These are phyloP conservation scores for Capitella teleta DNA, from an alignment of 1,140 invertebrate species.

Conservation along the genomic window DNA sequence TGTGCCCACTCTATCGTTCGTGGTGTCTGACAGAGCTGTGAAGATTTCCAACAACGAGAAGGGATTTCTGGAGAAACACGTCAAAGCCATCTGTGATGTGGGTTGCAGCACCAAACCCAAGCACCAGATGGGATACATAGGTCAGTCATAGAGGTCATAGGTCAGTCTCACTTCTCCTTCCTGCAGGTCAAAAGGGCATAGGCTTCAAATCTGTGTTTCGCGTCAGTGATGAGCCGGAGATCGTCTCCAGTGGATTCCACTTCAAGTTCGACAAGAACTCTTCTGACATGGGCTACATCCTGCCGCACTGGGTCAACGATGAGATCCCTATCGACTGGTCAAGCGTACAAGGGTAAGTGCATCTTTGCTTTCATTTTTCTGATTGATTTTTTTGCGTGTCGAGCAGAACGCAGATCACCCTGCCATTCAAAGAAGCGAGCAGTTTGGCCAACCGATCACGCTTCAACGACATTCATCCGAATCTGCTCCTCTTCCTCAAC, in stretches of 20 bases:
- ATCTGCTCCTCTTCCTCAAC: slow-evolving; percentile 15
- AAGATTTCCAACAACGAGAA: slow-evolving; percentile 37
- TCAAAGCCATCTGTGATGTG: slow-evolving; percentile 41
- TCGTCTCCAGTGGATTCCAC: slow-evolving; percentile 42
- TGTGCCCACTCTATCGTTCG: slow-evolving; percentile 30
- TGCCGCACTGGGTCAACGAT: slow-evolving; percentile 34
- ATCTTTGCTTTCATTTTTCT: too few species aligned
- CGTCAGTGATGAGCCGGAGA: slow-evolving; percentile 36
- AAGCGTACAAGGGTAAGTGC: too few species aligned
- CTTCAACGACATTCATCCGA: slow-evolving; percentile 14
- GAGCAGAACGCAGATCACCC: too few species aligned
- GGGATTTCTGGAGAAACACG: slow-evolving; percentile 35
- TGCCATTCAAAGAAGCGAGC: too few species aligned
- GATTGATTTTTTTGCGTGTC: too few species aligned
- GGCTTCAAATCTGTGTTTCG: slow-evolving; percentile 44
- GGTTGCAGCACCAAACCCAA: slow-evolving; percentile 40
- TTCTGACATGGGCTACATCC: slow-evolving; percentile 37
- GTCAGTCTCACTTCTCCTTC: not conserved
- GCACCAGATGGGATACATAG: slow-evolving; percentile 40
- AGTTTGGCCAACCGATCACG: too few species aligned
- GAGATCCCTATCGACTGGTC: too few species aligned
- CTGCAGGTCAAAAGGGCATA: slow-evolving; percentile 41
- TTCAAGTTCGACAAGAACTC: slow-evolving; percentile 37
- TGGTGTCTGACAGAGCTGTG: slow-evolving; percentile 24
- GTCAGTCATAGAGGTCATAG: slow-evolving; percentile 19